Evolutionary conservation across 2,113 vertebrate genomes (phyloP), one percentile per base, ranked within the genome.

Genomic region (Dicentrarchus labrax): DNA sequence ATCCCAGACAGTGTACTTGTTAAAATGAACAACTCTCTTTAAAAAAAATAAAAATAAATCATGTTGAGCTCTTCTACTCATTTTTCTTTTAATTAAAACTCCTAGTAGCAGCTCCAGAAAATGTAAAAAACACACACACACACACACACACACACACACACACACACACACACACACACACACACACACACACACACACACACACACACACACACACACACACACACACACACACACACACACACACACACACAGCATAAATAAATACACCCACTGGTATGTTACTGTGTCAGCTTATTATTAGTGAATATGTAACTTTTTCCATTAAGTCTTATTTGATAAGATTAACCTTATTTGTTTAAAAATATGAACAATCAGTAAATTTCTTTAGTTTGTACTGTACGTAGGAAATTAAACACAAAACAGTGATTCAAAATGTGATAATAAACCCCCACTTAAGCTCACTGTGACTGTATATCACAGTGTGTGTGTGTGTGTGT

Each of bases 1-100:
- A 72, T 70, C 45, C 72, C 15, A 22, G 2, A 72, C 30, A 59
- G 64, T 56, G 69, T 50, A 50, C 45, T 60, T 36, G 48, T 38
- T 43, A 76, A 82, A 84, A 64, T 50, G 5, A 64, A 74, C 39
- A 71, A 45, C 36, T 24, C 56, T 71, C 56, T 12, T 73, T 16
- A 21, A 11, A n/a, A 9, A 67, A 74, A 39, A 30, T 13, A 48
- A 16, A 16, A 50, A 50, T 3, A 50, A 60, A 56, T 50, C 5
- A 45, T 43, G 41, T 47, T 9, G 6, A 76, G 1, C 6, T 72
- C 13, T 19, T 65, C 39, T 38, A n/a, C 67, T 68, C 10, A 8
- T 15, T 71, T 64, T 43, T 73, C 16, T 60, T 80, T 79, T 16
- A 48, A 57, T 67, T 64, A 64, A 64, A 22, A 72, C 30, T 50